phyloP scores from a whole-genome alignment of 2,888 invertebrate species.

The Polietes domitor region DNA sequence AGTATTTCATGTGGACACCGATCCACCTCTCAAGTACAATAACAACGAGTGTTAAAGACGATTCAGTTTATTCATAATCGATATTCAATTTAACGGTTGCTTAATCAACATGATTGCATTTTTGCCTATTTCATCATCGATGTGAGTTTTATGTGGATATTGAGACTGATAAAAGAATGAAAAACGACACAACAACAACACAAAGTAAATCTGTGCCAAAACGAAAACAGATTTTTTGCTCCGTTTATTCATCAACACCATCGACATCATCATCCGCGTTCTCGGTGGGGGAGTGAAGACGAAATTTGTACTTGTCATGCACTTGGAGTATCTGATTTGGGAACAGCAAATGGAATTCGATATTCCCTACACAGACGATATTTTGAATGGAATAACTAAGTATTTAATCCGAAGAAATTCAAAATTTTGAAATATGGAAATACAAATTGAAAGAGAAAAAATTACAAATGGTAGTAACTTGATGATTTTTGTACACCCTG shows the following conservation, averaged over 20 bases:
- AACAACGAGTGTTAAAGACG: background rate
- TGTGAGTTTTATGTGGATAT: background rate
- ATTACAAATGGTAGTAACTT: no score
- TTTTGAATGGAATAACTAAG: no score
- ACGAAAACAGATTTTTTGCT: constrained; percentile 7
- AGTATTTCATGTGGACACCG: background rate
- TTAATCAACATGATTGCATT: constrained; percentile 70
- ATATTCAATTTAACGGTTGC: constrained; percentile 72
- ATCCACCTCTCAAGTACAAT: background rate
- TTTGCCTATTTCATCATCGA: constrained; percentile 38
- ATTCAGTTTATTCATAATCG: constrained; percentile 55
- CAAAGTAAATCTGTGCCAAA: background rate
- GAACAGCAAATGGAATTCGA: no score
- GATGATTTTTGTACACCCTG: no score
- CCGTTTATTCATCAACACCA: constrained; percentile 41
- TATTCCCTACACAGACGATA: no score
- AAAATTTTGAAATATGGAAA: no score
- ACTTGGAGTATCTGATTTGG: no score
- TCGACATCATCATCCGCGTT: constrained; percentile 35
- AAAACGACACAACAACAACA: background rate
- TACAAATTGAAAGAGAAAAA: no score
- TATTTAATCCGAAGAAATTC: no score
- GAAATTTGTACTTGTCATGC: background rate
- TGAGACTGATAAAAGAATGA: background rate
- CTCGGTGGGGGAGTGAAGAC: background rate